Evolutionary conservation across 2,888 invertebrate species (phyloP), one percentile per base, ranked within the genome.

Genomic region (Tethea ocularis): DNA sequence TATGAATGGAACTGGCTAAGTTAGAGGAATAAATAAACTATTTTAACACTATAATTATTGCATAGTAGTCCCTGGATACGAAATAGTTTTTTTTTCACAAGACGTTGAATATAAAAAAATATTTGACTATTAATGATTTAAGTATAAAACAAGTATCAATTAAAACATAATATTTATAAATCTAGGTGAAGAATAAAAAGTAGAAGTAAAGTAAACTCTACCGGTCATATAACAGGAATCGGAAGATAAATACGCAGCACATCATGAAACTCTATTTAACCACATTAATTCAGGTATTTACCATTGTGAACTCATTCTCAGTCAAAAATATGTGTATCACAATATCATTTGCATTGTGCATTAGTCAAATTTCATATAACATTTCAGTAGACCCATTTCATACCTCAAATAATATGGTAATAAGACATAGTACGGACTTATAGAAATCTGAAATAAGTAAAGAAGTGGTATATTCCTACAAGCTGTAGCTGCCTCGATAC

Each of bases 341-440:
- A 61, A 59, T 69, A 69, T 61, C 63, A 66, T 68, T 63, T 62
- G 62, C 63, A 64, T 64, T 57, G 58, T 57, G 53, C 52, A 46
- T 57, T 24, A 52, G 26, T n/a, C 5, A 51, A 61, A 56, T 59
- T 58, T 33, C 46, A 51, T 71, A 71, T 69, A 29, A 29, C 1
- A 68, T 75, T 68, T 67, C 63, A 62, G 59, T 57, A 60, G 62
- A 60, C 64, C 66, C 63, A 60, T 66, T 33, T 66, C 71, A 70
- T 69, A 66, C 64, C 67, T 66, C 63, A 72, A 71, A 78, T 75
- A 74, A 72, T 78, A 80, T 82, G 80, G 68, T 73, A 78, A 80
- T 80, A 68, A 13, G 70, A 58, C 65, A 72, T 72, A 76, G 69
- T 63, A 63, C 57, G 66, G 65, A 69, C 69, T 6, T 20, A 46